Base-by-base conservation (phyloP, 2,888 invertebrate species). In the Netelia inedita region DNA sequence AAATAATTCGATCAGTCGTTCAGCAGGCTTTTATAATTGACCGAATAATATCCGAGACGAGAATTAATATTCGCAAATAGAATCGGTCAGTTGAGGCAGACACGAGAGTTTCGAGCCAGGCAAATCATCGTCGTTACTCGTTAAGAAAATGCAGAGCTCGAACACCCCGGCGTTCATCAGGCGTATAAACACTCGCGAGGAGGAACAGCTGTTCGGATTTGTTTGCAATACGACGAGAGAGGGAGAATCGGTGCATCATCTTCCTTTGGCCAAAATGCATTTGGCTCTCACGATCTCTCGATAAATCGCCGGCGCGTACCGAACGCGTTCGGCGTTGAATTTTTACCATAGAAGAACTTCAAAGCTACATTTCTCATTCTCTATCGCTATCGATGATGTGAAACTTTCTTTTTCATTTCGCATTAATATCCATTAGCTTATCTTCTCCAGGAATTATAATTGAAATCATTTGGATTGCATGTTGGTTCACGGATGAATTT, bases 181-280 rank as follows among this genome's bases (percentile, higher is more conserved):
- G 61, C 78, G 82, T 79, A 82, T 79, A 82, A 80, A 82, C 82
- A 82, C 71, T 71, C 63, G 5, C 61, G 53, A 74, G 28, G 59
- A 72, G 59, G 14, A 85, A 85, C 85, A 85, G 85, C 82, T 85
- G 85, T 82, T 79, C 65, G 79, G 66, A 79, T 82, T 85, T 85
- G 85, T 79, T 85, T 82, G 53, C 79, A 19, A 65, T 79, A 72
- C 66, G 79, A 65, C 53, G 41, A 69, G 59, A 35, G 53, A 63
- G 63, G 23, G 63, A 53, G 21, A 63, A 50, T 75, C 43, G 72
- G 71, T 85, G 85, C 72, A 72, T 19, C 66, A 75, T 74, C 69
- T 82, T 43, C 65, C 71, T 72, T 75, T 46, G 50, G 79, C 71
- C 75, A 74, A 82, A 85, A 82, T 85, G 82, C 85, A 85, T 85